Base-by-base conservation (phyloP, 2,888 invertebrate species). In the Nemotelus nigrinus region DNA sequence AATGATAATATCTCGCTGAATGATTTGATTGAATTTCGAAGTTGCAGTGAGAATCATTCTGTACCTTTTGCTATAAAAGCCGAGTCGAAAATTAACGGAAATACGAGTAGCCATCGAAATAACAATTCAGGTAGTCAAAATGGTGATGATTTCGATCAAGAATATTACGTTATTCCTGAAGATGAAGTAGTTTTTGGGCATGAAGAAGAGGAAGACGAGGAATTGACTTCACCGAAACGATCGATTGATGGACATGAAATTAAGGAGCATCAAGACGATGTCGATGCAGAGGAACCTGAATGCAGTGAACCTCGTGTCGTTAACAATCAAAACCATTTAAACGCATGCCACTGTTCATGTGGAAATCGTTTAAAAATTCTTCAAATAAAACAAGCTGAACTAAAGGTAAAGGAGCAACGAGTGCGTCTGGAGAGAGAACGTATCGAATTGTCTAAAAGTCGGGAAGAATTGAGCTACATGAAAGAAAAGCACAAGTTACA, bases 1-100 rank as follows among this genome's bases (percentile, higher is more conserved):
- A 83, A 86, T 2, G 86, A 86, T 2, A 86, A 86, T 77, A 79
- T 86, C n/a, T 84, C 85, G 2, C 83, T 86, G 10, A 86, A 82
- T 78, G 86, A 86, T 82, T 82, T 86, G 80, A 77, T 86, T 77
- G 85, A 86, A 77, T 86, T 86, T 47, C 86, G 86, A 80, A 76
- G 50, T 10, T 10, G 47, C 47, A 25, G 39, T 50, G 45, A 44
- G 7, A 41, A 48, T 45, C 8, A 44, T n/a, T 6, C 45, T 25
- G 25, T 25, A 25, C 25, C 25, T 25, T 25, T 25, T 25, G 25
- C 25, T 25, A 25, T 25, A 8, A n/a, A 8, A 55, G 8, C 55
- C 8, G 8, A 55, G 55, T 55, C 8, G 1, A 55, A 55, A 8
- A 55, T 25, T 25, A 25, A 25, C 25, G 25, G 1, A 25, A 25